Evolutionary conservation across 2,888 invertebrate genomes (phyloP).

Genomic region (Dugesia japonica): DNA sequence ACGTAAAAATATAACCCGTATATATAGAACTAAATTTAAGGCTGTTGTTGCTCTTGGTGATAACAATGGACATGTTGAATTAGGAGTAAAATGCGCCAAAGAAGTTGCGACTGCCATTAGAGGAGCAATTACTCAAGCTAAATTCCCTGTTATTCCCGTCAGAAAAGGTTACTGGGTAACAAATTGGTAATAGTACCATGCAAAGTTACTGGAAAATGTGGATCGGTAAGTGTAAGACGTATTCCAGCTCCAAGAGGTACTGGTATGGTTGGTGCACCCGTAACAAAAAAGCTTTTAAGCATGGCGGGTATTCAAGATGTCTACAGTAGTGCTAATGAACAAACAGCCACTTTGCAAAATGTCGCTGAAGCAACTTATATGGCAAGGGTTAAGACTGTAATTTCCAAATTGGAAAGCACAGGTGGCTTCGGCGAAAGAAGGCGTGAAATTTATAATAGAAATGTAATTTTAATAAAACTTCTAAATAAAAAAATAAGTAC

Average conservation of each 20-base stretch:
- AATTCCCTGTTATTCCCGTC: conserved; percentile 89
- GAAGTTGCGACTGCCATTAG: conserved; percentile 99
- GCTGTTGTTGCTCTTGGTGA: conserved; percentile 77
- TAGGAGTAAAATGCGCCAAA: conserved; percentile 98
- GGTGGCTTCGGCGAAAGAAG: no score
- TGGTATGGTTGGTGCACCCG: conserved; percentile 94
- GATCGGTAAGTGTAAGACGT: conserved; percentile 85
- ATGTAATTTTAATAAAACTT: no score
- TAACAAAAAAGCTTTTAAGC: conserved; percentile 87
- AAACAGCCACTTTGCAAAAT: conserved; percentile 91
- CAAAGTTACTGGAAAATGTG: conserved; percentile 97
- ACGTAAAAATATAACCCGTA: no score
- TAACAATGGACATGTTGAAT: conserved; percentile 89
- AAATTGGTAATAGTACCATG: conserved; percentile 99
- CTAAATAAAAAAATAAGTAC: no score
- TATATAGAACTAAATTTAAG: conserved; percentile 95
- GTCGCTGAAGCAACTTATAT: conserved; percentile 97
- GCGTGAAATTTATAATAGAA: no score
- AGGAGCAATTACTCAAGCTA: conserved; percentile 92
- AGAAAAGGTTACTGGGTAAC: conserved; percentile 99
- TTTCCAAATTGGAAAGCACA: no score
- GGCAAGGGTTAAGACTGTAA: conserved; percentile 94
- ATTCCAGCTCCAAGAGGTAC: conserved; percentile 99
- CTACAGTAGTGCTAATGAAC: conserved; percentile 91
- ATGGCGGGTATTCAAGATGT: conserved; percentile 99